Conservation (phyloP, 2,797 vertebrate genomes). For the Lates japonicus region DNA sequence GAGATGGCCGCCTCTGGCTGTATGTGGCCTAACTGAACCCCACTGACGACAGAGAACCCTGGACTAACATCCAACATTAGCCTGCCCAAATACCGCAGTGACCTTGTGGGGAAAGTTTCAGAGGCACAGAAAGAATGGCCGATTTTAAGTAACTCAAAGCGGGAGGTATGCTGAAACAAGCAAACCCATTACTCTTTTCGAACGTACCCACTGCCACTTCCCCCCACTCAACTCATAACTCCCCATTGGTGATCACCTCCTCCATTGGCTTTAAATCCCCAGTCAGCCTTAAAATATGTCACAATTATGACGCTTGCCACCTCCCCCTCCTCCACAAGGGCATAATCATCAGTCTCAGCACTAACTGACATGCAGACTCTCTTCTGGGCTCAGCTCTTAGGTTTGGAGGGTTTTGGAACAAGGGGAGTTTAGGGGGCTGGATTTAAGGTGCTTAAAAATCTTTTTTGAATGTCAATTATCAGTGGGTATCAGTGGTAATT, state of each 20-base stretch:
- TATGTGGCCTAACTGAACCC: conserved; percentile 54
- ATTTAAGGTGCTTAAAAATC: too few species aligned
- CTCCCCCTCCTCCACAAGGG: neutral
- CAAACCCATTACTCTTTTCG: neutral
- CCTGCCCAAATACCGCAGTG: conserved; percentile 43
- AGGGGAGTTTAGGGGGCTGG: too few species aligned
- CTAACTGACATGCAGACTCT: too few species aligned
- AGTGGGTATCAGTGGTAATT: too few species aligned
- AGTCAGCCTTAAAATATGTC: too few species aligned
- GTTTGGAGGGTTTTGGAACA: too few species aligned
- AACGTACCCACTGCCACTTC: neutral
- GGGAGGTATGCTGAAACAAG: neutral
- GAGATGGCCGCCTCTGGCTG: conserved; percentile 59
- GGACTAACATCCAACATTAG: conserved; percentile 62
- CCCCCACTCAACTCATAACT: too few species aligned
- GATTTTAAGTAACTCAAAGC: conserved; percentile 12
- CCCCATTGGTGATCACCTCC: neutral
- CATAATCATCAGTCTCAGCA: neutral
- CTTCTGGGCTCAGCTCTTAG: too few species aligned
- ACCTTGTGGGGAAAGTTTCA: conserved; percentile 64
- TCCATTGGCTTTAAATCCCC: neutral
- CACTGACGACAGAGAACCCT: conserved; percentile 40
- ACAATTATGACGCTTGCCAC: too few species aligned
- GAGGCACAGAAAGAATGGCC: neutral
- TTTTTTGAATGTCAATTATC: too few species aligned